Conservation (phyloP, 1,140 invertebrate genomes). For the Drosophila truncata region DNA sequence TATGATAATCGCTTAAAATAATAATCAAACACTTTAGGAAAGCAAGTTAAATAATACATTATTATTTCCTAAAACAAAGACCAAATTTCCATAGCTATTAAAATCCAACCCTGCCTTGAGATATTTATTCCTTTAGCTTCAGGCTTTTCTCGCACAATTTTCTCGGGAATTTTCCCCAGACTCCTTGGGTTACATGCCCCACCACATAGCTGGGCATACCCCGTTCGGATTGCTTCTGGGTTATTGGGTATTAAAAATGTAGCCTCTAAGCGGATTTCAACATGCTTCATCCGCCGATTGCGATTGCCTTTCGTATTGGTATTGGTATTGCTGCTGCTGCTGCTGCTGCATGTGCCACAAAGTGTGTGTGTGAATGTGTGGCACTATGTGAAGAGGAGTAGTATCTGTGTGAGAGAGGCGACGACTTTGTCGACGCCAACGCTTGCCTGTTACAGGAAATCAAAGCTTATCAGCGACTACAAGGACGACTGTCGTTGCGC, state of each 20-base stretch:
- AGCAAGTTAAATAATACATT: too few species aligned
- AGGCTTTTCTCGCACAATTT: neutral
- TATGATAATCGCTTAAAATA: neutral
- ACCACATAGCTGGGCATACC: conserved; percentile 19
- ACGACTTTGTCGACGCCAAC: conserved; percentile 55
- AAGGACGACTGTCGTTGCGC: conserved; percentile 63
- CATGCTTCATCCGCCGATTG: conserved; percentile 49
- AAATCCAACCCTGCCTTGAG: neutral
- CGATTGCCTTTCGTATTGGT: conserved; percentile 37
- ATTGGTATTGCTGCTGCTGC: conserved; percentile 5
- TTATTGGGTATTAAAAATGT: conserved; percentile 56
- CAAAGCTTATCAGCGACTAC: conserved; percentile 65
- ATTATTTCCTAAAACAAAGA: neutral
- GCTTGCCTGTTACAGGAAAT: conserved; percentile 53
- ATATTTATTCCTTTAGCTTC: neutral
- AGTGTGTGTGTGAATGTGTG: conserved; percentile 23
- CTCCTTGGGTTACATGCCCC: neutral
- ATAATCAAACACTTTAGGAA: too few species aligned
- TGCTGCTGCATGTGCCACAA: conserved; percentile 18
- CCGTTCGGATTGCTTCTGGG: conserved; percentile 18
- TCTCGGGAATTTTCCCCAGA: conserved; percentile 2
- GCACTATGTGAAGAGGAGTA: neutral
- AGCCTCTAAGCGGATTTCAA: conserved; percentile 57
- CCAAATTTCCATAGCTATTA: neutral
- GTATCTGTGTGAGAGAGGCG: conserved; percentile 33